Base-by-base conservation (phyloP, 2,888 invertebrate species). In the Macaria notata region DNA sequence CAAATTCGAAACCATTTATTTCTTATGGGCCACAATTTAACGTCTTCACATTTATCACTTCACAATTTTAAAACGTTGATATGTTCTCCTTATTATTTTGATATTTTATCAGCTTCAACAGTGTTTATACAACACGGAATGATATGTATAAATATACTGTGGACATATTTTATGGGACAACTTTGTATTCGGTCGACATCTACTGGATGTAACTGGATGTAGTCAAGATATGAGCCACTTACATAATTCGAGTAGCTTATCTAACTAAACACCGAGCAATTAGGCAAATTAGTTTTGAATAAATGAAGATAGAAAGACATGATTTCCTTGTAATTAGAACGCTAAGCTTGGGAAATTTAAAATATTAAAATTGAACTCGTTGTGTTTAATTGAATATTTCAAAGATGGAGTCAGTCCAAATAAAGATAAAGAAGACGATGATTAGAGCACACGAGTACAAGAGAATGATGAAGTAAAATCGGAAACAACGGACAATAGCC, bases 401-500 rank as follows among this genome's bases (percentile, higher is more conserved):
- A 55, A 49, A 44, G 46, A 33, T 19, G 39, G 36, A 44, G 46
- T 49, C 49, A 33, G 49, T 54, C 56, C 36, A 47, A 50, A 62
- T 46, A 39, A 59, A 61, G 51, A 55, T 64, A 64, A 56, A 66
- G 65, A 62, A 63, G 55, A 47, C 51, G 57, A 61, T 61, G 67
- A 65, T 73, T 69, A 69, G 68, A 71, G 62, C 62, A 69, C 56
- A 61, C 64, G 65, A 58, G 69, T 65, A 70, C 68, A 68, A 69
- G 63, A 72, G 69, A 70, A 79, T 78, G 77, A 76, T 76, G 73
- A 76, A 77, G 74, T 74, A 70, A 76, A 78, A 78, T 77, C 70
- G 76, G 72, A 81, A 81, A 81, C 79, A 78, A 80, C 78, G 73
- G 73, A 81, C 82, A 83, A 83, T 79, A 78, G 75, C 68, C 72